These are phyloP conservation scores for Cylindroiulus punctatus DNA, from an alignment of 2,888 invertebrate species.

Conservation along the genomic window DNA sequence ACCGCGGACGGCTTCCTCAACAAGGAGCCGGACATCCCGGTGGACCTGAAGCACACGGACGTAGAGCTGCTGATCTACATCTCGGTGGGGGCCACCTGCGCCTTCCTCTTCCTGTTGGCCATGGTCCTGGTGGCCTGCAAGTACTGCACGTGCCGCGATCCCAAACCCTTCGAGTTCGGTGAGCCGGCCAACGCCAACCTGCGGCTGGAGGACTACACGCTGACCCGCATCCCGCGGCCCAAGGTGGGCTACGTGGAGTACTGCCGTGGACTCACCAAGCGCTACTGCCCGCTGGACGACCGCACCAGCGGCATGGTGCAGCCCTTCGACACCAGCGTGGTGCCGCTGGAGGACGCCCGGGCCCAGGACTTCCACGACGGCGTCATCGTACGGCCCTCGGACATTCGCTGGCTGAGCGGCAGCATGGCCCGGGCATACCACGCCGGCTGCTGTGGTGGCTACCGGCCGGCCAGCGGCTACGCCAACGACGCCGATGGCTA, in stretches of 20 bases:
- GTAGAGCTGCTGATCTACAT: constrained; percentile 60
- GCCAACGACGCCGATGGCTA: constrained; percentile 50
- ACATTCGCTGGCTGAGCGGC: constrained; percentile 17
- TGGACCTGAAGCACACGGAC: constrained; percentile 57
- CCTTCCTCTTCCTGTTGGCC: constrained; percentile 59
- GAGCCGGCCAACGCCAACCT: constrained; percentile 58
- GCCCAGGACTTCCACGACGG: constrained; percentile 48
- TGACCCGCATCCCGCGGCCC: constrained; percentile 60
- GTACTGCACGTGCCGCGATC: constrained; percentile 58
- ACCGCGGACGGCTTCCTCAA: constrained; percentile 48
- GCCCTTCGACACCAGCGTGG: constrained; percentile 60
- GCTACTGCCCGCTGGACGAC: constrained; percentile 59
- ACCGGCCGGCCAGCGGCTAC: not conserved
- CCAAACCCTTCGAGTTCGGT: constrained; percentile 56
- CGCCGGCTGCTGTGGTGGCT: not conserved
- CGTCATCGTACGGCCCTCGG: constrained; percentile 47
- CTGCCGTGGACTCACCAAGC: constrained; percentile 57
- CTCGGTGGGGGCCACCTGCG: constrained; percentile 59
- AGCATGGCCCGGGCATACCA: not conserved
- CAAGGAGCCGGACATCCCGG: constrained; percentile 52
- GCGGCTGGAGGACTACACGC: constrained; percentile 60
- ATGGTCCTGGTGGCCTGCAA: constrained; percentile 59
- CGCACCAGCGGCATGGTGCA: constrained; percentile 59
- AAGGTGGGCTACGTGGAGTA: constrained; percentile 60
- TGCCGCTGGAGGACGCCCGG: constrained; percentile 60